These are phyloP conservation scores for Crocuta crocuta DNA, from an alignment of 2,113 vertebrate genomes.

Conservation along the genomic window DNA sequence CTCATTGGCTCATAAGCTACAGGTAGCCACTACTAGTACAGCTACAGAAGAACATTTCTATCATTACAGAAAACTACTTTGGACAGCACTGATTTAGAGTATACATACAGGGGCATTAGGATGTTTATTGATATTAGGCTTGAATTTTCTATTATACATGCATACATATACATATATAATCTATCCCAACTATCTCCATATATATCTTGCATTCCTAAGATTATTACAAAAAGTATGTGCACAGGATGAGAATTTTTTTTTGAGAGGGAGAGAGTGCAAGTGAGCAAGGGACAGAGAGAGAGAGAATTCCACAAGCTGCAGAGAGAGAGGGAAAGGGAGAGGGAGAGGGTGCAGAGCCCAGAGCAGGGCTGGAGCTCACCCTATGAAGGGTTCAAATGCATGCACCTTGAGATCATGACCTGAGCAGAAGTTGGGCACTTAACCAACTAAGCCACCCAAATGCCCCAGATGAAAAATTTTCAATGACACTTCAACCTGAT, in stretches of 20 bases:
- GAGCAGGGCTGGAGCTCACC: no score
- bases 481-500: background rate
- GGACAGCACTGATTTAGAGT: background rate
- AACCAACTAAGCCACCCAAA: no score
- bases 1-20: background rate
- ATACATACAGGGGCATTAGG: background rate
- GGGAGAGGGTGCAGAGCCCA: no score
- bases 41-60: background rate
- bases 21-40: background rate
- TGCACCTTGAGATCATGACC: no score
- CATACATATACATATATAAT: background rate
- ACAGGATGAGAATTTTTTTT: background rate
- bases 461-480: background rate
- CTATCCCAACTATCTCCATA: background rate
- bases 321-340: no score
- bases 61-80: background rate
- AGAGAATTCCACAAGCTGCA: no score
- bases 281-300: no score
- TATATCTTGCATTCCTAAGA: slow-evolving; percentile 19
- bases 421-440: background rate
- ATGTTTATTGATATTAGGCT: slow-evolving; percentile 7
- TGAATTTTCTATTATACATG: background rate
- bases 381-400: no score
- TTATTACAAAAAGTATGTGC: background rate
- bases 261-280: no score